These are phyloP conservation scores for Pteronura brasiliensis DNA, from an alignment of 2,113 vertebrate species.

Conservation along the genomic window DNA sequence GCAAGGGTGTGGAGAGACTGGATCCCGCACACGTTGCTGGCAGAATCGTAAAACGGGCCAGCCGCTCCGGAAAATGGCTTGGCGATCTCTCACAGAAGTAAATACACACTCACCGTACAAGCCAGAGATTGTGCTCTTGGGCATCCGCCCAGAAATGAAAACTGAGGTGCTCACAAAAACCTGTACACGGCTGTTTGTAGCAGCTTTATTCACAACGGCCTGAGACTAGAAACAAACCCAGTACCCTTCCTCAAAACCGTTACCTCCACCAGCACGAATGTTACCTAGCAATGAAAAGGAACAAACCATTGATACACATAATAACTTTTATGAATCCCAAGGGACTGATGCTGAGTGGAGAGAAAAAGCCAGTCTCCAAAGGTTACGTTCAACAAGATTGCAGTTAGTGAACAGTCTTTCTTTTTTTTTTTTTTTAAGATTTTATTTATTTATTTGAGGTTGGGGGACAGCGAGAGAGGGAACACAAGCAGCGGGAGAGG, in stretches of 20 bases:
- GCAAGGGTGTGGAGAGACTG: neutral
- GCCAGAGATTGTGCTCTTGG: neutral
- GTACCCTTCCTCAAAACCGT: neutral
- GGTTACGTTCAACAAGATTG: neutral
- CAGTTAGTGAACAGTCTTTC: neutral
- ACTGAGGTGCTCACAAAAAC: neutral
- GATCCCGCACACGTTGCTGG: accelerated
- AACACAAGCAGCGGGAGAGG: too few species aligned
- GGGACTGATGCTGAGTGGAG: neutral
- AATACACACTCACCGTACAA: accelerated
- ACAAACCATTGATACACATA: neutral
- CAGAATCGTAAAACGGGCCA: neutral
- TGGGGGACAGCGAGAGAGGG: too few species aligned
- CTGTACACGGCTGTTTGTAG: neutral
- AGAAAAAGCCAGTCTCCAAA: neutral
- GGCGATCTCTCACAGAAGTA: neutral
- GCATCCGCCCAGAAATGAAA: neutral
- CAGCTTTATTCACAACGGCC: too few species aligned
- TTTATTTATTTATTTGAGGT: too few species aligned
- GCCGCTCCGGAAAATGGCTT: neutral
- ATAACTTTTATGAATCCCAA: neutral
- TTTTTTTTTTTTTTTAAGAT: too few species aligned
- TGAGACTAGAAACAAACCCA: neutral
- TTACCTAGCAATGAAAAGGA: neutral
- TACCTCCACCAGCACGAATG: too few species aligned